Conservation (phyloP, 2,888 invertebrate species). For the Hirtodrosophila histrioides region DNA sequence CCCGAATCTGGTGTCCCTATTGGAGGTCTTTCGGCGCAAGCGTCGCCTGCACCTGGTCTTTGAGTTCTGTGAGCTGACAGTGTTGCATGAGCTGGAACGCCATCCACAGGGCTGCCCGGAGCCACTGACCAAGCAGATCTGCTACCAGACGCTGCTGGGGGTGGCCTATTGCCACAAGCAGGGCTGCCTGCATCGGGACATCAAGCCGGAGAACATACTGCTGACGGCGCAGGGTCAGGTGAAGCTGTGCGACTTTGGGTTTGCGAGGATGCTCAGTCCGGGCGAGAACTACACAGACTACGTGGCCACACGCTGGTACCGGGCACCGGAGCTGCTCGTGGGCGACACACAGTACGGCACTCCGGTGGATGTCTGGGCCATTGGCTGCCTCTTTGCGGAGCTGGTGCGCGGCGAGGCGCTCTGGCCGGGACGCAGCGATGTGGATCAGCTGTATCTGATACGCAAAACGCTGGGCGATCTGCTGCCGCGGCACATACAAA, state of each 20-base stretch:
- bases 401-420: constrained; percentile 94
- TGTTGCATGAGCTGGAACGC: constrained; percentile 97
- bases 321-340: constrained; percentile 97
- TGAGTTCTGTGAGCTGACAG: constrained; percentile 99
- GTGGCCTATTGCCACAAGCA: constrained; percentile 98
- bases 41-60: constrained; percentile 98
- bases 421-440: constrained; percentile 99
- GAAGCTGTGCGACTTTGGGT: constrained; percentile 98
- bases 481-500: constrained; percentile 96
- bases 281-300: constrained; percentile 99
- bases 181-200: constrained; percentile 97
- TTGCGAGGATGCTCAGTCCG: constrained; percentile 97
- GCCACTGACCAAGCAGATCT: constrained; percentile 94
- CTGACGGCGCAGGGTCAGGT: constrained; percentile 96
- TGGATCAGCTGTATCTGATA: constrained; percentile 98
- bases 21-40: constrained; percentile 98
- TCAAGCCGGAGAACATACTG: constrained; percentile 99
- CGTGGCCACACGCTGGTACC: constrained; percentile 99
- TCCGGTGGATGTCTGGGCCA: constrained; percentile 98
- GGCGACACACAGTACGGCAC: constrained; percentile 97
- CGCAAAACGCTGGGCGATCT: constrained; percentile 97
- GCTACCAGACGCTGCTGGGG: constrained; percentile 97
- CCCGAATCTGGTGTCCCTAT: constrained; percentile 97
- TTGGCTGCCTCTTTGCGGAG: constrained; percentile 96
- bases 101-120: constrained; percentile 97